Evolutionary conservation across 2,113 vertebrate genomes (phyloP), one percentile per base, ranked within the genome.

Genomic region (Nansenia antarctica): DNA sequence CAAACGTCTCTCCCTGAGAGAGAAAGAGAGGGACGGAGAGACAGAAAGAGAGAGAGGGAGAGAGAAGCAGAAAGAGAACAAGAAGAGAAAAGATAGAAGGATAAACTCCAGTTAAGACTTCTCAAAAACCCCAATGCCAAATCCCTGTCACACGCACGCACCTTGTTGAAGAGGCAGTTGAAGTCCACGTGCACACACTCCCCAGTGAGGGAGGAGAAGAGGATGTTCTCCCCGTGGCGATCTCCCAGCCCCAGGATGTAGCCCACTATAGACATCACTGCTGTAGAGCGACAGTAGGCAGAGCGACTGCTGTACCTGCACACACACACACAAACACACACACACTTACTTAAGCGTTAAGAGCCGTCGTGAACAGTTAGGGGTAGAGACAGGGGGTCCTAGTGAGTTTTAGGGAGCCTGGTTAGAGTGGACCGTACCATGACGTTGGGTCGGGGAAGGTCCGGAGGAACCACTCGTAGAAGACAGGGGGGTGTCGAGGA

Each of bases 111-210:
- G n/a, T n/a, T n/a, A n/a, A n/a, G n/a, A n/a, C n/a, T n/a, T n/a
- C n/a, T n/a, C n/a, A n/a, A n/a, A n/a, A n/a, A n/a, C n/a, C n/a
- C n/a, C n/a, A n/a, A n/a, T n/a, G n/a, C n/a, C n/a, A n/a, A n/a
- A n/a, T n/a, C n/a, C n/a, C n/a, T n/a, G n/a, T n/a, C n/a, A 11
- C 2, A 45, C 27, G 67, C 3, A 42, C 76, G 47, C 65, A 98
- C 97, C 94, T 99, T 99, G 88, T 99, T 99, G 80, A 99, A 99
- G 61, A 99, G 95, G 87, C 97, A 99, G 94, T 98, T 99, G 91
- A 99, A 99, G 89, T 99, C 98, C 12, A 99, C 97, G 3, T 99
- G 98, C 69, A 99, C 93, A 70, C 95, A 98, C 82, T 99, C 97
- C 18, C 97, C 98, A 6, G 96, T 99, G 69, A 97, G 87, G 14